Conservation (phyloP, 2,888 invertebrate genomes). For the Leucoptera coffeella region DNA sequence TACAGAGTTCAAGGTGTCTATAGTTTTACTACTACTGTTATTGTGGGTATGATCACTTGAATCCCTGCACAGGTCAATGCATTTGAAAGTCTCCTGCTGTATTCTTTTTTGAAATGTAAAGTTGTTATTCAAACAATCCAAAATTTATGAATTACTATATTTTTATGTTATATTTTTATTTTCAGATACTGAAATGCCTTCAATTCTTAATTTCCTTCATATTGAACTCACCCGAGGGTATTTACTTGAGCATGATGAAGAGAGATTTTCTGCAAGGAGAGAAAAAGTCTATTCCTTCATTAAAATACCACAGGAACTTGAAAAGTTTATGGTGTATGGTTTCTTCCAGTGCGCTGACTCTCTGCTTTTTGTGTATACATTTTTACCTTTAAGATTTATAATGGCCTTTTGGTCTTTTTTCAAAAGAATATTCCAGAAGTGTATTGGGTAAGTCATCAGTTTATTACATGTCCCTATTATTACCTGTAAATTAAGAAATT, state of each 20-base stretch:
- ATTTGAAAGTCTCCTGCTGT: too few relatives aligned
- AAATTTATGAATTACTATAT: too few relatives aligned
- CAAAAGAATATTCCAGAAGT: conserved; percentile 65
- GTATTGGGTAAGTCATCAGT: conserved; percentile 62
- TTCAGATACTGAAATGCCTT: conserved; percentile 30
- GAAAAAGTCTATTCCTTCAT: conserved; percentile 97
- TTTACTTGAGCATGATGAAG: conserved; percentile 90
- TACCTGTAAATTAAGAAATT: too few relatives aligned
- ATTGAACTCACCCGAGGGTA: conserved; percentile 91
- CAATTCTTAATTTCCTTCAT: conserved; percentile 63
- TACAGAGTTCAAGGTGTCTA: too few relatives aligned
- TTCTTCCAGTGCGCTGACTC: conserved; percentile 96
- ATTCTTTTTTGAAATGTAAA: too few relatives aligned
- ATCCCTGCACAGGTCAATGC: too few relatives aligned
- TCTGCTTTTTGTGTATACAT: conserved; percentile 95
- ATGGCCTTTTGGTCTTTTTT: conserved; percentile 80
- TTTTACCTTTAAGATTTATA: conserved; percentile 87
- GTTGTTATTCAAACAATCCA: too few relatives aligned
- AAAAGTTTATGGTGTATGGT: conserved; percentile 89
- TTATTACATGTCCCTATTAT: too few relatives aligned
- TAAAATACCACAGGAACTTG: conserved; percentile 87
- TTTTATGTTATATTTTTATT: conserved; percentile 1
- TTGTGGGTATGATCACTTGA: too few relatives aligned
- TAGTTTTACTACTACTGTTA: too few relatives aligned
- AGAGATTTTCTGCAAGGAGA: conserved; percentile 86